phyloP scores from a whole-genome alignment of 2,113 vertebrate species.

The Acrocephalus kingi region DNA sequence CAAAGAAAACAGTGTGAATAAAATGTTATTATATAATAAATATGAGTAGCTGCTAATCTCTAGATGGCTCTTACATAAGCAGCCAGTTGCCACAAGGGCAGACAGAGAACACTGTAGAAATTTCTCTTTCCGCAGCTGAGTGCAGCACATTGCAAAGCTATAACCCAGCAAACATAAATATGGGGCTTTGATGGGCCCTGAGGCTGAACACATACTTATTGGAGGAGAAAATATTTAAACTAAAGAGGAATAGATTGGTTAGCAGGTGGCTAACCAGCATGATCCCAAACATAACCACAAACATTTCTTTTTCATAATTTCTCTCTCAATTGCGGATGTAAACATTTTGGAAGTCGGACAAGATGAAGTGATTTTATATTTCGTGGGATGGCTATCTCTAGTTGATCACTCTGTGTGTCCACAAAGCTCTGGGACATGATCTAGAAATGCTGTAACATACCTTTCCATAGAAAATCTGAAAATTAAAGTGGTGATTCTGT shows the following conservation, averaged over 20 bases:
- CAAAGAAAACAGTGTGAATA: neutral
- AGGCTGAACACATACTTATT: neutral
- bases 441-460: neutral
- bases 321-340: conserved; percentile 4
- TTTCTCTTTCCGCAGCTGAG: neutral
- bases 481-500: conserved; percentile 37
- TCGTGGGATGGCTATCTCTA: neutral
- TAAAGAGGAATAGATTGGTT: conserved; percentile 31
- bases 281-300: conserved; percentile 3
- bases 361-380: neutral
- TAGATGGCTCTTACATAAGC: neutral
- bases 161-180: neutral
- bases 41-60: neutral
- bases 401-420: neutral
- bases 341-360: conserved; percentile 33
- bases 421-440: neutral
- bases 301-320: conserved; percentile 26
- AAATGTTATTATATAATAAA: neutral
- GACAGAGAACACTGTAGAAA: neutral
- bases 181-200: neutral
- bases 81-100: neutral
- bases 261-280: conserved; percentile 61
- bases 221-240: conserved; percentile 8
- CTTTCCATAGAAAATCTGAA: neutral
- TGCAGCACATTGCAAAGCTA: neutral